Evolutionary conservation across 2,113 vertebrate genomes (phyloP).

Genomic region (Phycodurus eques): DNA sequence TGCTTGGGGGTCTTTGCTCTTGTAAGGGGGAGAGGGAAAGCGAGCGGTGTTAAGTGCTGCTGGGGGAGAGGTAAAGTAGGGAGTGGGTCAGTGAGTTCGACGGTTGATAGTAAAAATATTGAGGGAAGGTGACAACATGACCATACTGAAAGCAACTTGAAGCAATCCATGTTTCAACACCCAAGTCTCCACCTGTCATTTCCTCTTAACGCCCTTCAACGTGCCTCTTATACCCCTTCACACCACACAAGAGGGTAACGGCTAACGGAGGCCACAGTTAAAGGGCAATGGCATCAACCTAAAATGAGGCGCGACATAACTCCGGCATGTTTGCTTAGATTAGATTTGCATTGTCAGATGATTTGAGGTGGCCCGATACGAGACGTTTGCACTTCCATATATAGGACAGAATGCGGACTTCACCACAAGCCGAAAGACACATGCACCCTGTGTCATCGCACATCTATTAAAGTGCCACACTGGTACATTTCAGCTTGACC

Average conservation of each 20-base stretch:
- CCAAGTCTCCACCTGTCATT: conserved; percentile 51
- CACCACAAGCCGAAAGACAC: conserved; percentile 20
- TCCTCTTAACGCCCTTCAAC: conserved; percentile 33
- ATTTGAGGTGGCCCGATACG: conserved; percentile 34
- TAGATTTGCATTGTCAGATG: conserved; percentile 67
- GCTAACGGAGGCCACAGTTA: conserved; percentile 16
- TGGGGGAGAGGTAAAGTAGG: conserved; percentile 15
- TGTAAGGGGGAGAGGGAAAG: conserved; percentile 37
- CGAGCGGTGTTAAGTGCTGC: conserved; percentile 34
- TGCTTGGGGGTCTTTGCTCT: conserved; percentile 55
- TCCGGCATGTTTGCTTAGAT: conserved; percentile 60
- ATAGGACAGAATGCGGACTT: conserved; percentile 34
- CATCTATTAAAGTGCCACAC: conserved; percentile 35
- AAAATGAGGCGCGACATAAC: conserved; percentile 61
- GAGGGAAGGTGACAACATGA: conserved; percentile 52
- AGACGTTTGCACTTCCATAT: conserved; percentile 56
- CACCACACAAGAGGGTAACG: conserved; percentile 11
- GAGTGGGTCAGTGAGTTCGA: conserved; percentile 10
- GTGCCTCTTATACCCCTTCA: conserved; percentile 14
- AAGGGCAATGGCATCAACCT: conserved; percentile 49
- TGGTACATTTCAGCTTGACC: conserved; percentile 21
- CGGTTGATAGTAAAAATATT: conserved; percentile 40
- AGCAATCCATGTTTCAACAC: conserved; percentile 58
- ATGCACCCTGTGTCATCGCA: conserved; percentile 31
- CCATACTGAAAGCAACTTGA: conserved; percentile 54